Conservation (phyloP, 2,797 vertebrate genomes). For the Sebastes alutus region DNA sequence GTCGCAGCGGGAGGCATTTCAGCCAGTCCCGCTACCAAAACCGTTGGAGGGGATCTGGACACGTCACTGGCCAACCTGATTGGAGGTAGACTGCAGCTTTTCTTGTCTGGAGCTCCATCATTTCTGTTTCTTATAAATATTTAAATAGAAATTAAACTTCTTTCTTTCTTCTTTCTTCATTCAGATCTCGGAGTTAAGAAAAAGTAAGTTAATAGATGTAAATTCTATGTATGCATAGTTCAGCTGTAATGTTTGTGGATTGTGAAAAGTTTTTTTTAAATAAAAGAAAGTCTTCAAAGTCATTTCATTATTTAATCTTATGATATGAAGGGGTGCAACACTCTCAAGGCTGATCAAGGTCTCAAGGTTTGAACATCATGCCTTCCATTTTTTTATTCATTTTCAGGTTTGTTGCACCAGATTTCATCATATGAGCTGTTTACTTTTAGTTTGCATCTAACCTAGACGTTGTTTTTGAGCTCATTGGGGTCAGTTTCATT, state of each 20-base stretch:
- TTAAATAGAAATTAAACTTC: neutral
- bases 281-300: neutral
- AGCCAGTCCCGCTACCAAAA: conserved; percentile 81
- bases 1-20: conserved; percentile 49
- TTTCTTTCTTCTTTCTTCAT: conserved; percentile 16
- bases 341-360: neutral
- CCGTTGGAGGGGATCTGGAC: conserved; percentile 93
- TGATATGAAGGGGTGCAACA: neutral
- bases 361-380: neutral
- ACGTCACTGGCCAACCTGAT: conserved; percentile 95
- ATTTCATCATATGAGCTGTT: neutral
- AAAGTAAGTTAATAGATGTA: conserved; percentile 88
- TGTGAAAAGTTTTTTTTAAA: neutral
- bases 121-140: neutral
- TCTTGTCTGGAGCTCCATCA: neutral
- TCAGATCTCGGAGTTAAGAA: conserved; percentile 97
- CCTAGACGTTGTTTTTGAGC: neutral
- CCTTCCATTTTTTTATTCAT: neutral
- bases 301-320: neutral
- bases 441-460: neutral
- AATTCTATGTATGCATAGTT: neutral
- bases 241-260: neutral
- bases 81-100: conserved; percentile 84
- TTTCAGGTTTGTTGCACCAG: neutral
- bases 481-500: neutral